Percentiles rank a stretch among this genome's conserved stretches.
These are phyloP conservation scores for Heliconius cydno DNA, from an alignment of 2,888 invertebrate genomes.

Conservation along the genomic window DNA sequence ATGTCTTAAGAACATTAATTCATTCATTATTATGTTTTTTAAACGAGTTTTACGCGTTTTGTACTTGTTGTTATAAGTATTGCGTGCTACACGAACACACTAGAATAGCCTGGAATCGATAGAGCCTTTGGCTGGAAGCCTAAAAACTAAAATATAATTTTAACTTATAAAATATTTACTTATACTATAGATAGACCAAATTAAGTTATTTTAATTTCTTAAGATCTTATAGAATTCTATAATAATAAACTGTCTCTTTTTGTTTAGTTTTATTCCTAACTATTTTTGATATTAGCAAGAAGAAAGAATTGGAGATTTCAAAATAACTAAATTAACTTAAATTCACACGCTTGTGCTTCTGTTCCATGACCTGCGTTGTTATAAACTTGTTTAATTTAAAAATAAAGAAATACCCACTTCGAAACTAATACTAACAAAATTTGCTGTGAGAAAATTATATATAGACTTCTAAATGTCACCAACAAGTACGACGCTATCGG, in stretches of 20 bases:
- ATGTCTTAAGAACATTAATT: constrained; percentile 6
- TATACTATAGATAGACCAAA: background rate
- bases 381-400: background rate
- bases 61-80: constrained; percentile 42
- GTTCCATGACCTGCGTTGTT: background rate
- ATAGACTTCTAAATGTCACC: background rate
- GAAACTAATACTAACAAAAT: background rate
- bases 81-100: constrained; percentile 65
- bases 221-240: no score
- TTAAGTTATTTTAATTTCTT: background rate
- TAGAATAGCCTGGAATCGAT: constrained; percentile 63
- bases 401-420: background rate
- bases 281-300: background rate
- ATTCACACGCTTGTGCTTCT: background rate
- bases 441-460: background rate
- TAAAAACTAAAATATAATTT: constrained; percentile 34
- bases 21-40: constrained; percentile 32
- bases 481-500: background rate
- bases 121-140: constrained; percentile 31
- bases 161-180: no score
- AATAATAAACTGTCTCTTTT: background rate
- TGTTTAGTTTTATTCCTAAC: background rate
- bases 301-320: background rate
- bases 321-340: background rate
- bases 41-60: constrained; percentile 33